phyloP scores from a whole-genome alignment of 2,888 invertebrate species.

The Sthenelais limicola region DNA sequence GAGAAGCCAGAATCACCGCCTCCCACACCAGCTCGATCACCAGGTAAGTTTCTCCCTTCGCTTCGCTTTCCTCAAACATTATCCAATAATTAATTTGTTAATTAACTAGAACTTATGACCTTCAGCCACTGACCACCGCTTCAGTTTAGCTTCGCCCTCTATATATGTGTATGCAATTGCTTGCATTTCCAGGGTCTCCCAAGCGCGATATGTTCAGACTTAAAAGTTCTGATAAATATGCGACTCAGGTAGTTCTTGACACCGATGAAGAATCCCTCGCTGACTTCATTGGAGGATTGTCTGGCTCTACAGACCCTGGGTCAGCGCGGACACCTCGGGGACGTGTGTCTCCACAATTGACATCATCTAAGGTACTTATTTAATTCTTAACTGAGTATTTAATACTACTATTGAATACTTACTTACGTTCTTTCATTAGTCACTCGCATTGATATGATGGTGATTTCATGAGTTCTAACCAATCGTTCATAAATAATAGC shows the following conservation, averaged over 20 bases:
- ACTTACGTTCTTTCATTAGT: no score
- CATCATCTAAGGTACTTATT: no score
- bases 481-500: no score
- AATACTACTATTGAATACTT: no score
- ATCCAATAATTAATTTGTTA: background rate
- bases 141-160: background rate
- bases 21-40: background rate
- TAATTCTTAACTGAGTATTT: no score
- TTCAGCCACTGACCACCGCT: no score
- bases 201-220: slow-evolving; percentile 39
- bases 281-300: slow-evolving; percentile 46
- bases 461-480: no score
- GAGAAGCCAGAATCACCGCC: background rate
- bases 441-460: no score
- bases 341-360: no score
- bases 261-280: slow-evolving; percentile 51
- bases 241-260: slow-evolving; percentile 45
- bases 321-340: slow-evolving; percentile 27
- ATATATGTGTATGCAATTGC: no score
- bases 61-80: no score
- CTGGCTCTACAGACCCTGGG: slow-evolving; percentile 29
- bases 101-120: background rate
- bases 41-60: background rate
- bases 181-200: background rate
- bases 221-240: slow-evolving; percentile 38